A percentile compares a stretch with the other conserved stretches of the same genome.
Evolutionary conservation across 2,888 invertebrate species (phyloP).

Genomic region (Ornithoptera priamus): DNA sequence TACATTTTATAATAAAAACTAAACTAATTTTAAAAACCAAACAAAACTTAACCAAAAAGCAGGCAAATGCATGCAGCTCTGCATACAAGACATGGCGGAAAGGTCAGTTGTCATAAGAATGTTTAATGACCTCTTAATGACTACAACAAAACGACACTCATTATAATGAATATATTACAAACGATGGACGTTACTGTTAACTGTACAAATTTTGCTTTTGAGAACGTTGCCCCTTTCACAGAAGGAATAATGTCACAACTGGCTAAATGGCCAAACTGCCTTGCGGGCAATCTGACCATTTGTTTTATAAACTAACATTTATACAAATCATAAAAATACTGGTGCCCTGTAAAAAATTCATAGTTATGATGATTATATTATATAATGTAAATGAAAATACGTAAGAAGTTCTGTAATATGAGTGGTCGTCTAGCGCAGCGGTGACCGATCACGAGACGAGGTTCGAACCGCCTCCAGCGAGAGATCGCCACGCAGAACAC

Average conservation of each 20-base stretch:
- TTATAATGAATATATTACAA: slow-evolving; percentile 79
- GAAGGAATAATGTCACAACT: slow-evolving; percentile 92
- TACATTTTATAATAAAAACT: slow-evolving; percentile 78
- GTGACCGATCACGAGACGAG: slow-evolving; percentile 44
- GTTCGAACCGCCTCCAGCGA: slow-evolving; percentile 60
- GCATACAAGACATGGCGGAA: slow-evolving; percentile 83
- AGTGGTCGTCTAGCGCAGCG: slow-evolving; percentile 71
- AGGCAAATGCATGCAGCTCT: slow-evolving; percentile 85
- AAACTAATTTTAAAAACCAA: slow-evolving; percentile 79
- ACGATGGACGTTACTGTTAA: slow-evolving; percentile 78
- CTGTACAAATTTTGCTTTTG: slow-evolving; percentile 77
- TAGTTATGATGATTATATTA: slow-evolving; percentile 71
- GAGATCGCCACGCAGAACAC: slow-evolving; percentile 49
- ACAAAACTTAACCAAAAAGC: slow-evolving; percentile 82
- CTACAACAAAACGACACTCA: slow-evolving; percentile 87
- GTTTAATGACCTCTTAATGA: slow-evolving; percentile 77
- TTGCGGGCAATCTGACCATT: slow-evolving; percentile 68
- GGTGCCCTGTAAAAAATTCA: slow-evolving; percentile 79
- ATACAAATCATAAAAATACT: slow-evolving; percentile 63
- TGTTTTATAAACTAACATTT: slow-evolving; percentile 64
- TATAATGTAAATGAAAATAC: slow-evolving; percentile 37
- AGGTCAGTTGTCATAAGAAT: slow-evolving; percentile 85
- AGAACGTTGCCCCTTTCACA: slow-evolving; percentile 93
- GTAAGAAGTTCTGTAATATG: slow-evolving; percentile 58
- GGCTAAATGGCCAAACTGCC: slow-evolving; percentile 79